Evolutionary conservation across 2,113 vertebrate species (phyloP), one percentile per base, ranked within the genome.

Genomic region (Tetraodon nigroviridis): DNA sequence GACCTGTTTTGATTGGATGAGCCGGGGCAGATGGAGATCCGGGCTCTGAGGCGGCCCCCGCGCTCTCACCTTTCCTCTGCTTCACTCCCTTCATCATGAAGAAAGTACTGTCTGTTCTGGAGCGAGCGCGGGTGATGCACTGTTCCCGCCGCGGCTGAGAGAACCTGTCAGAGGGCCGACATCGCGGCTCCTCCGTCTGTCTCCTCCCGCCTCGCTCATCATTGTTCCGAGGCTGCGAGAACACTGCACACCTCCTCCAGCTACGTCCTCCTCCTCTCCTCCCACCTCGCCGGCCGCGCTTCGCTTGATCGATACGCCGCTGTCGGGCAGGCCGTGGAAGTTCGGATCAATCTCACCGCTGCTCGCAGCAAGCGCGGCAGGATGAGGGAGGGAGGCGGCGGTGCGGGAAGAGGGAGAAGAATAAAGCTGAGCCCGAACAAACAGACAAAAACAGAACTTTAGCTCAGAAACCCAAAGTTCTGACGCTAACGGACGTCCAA

Each of bases 321-420:
- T 63, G 61, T 8, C 51, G 68, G 81, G 68, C 55, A 46, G 54
- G 49, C 53, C 49, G 22, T 45, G 44, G 63, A 79, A 68, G 69
- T 76, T 58, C 49, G 72, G 75, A 77, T 86, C 80, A 71, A 83
- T 80, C 72, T 42, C 62, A 78, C 64, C 46, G 58, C 67, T 47
- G 81, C 79, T 73, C 58, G 64, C 73, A 70, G 78, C 61, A 11
- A 50, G 29, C 52, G 50, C 55, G 48, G 53, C 1, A 50, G 54
- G 18, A 37, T 15, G 42, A 55, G 16, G 32, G 44, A 51, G 42
- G 19, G 55, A 49, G 56, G 55, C 32, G 54, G 19, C n/a, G 19
- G 50, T 37, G 50, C 15, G 17, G 45, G 13, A 37, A 0, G 4
- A 8, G n/a, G 49, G n/a, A 24, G 41, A n/a, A 27, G 21, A 47